Percentiles rank a stretch among this genome's conserved stretches.
phyloP scores from a whole-genome alignment of 2,888 invertebrate genomes.

The Hipparchia sbordonii region DNA sequence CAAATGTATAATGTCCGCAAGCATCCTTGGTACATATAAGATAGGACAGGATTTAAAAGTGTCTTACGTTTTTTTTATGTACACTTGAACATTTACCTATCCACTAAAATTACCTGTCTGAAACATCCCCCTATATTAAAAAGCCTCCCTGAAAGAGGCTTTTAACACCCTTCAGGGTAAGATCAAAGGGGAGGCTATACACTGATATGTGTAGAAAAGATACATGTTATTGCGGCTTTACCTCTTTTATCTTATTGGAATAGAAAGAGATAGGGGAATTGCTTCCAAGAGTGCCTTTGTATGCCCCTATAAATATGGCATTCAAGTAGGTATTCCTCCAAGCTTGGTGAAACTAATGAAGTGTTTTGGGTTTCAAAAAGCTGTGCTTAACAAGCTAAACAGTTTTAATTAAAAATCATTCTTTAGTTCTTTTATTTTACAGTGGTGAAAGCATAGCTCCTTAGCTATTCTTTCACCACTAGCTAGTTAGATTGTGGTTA shows the following conservation, averaged over 20 bases:
- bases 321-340: slow-evolving; percentile 4
- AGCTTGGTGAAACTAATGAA: slow-evolving; percentile 2
- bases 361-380: neutral
- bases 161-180: slow-evolving; percentile 32
- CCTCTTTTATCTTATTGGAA: slow-evolving; percentile 35
- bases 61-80: too few relatives aligned
- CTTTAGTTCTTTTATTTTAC: too few relatives aligned
- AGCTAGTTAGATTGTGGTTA: too few relatives aligned
- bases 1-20: too few relatives aligned
- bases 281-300: slow-evolving; percentile 5
- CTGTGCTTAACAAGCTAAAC: too few relatives aligned
- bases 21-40: too few relatives aligned
- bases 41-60: too few relatives aligned
- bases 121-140: slow-evolving; percentile 33
- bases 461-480: too few relatives aligned
- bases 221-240: slow-evolving; percentile 16
- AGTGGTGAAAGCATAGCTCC: too few relatives aligned
- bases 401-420: too few relatives aligned
- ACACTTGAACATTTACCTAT: neutral
- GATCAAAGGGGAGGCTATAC: slow-evolving; percentile 33
- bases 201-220: slow-evolving; percentile 9
- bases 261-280: slow-evolving; percentile 14
- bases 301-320: neutral
- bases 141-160: slow-evolving; percentile 29
- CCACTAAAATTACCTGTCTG: slow-evolving; percentile 17